These are phyloP conservation scores for Scarus forsteni DNA, from an alignment of 2,797 vertebrate species.

Conservation along the genomic window DNA sequence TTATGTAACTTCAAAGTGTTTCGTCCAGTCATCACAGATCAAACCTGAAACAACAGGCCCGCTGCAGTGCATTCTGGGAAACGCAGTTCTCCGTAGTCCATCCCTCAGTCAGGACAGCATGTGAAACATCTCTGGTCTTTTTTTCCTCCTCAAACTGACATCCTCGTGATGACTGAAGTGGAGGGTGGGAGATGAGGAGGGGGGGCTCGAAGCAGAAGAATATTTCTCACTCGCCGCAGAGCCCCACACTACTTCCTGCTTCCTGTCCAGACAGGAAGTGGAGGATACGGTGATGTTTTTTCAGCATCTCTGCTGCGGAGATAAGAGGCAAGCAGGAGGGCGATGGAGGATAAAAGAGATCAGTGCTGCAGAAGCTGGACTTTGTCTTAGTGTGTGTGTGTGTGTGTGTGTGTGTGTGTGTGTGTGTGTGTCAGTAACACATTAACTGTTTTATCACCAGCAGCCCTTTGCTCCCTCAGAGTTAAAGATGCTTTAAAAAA, in stretches of 20 bases:
- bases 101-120: too few relatives aligned
- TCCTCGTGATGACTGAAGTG: background rate
- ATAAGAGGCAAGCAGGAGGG: slow-evolving; percentile 5
- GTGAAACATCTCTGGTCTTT: too few relatives aligned
- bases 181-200: too few relatives aligned
- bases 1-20: background rate
- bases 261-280: slow-evolving; percentile 70
- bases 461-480: slow-evolving; percentile 41
- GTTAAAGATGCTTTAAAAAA: slow-evolving; percentile 53
- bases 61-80: slow-evolving; percentile 14
- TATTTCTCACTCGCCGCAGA: background rate
- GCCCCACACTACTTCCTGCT: slow-evolving; percentile 54
- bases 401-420: slow-evolving; percentile 21
- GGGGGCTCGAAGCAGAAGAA: slow-evolving; percentile 21
- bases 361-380: slow-evolving; percentile 19
- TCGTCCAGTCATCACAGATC: slow-evolving; percentile 3
- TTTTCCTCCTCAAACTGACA: too few relatives aligned
- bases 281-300: slow-evolving; percentile 57
- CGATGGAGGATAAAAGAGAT: slow-evolving; percentile 29
- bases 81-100: slow-evolving; percentile 1
- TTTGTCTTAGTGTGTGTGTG: slow-evolving; percentile 15
- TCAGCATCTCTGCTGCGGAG: slow-evolving; percentile 49
- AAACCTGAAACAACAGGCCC: background rate
- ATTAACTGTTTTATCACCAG: slow-evolving; percentile 51
- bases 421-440: slow-evolving; percentile 26